phyloP scores from a whole-genome alignment of 2,797 vertebrate species.

The Sciaenops ocellatus region DNA sequence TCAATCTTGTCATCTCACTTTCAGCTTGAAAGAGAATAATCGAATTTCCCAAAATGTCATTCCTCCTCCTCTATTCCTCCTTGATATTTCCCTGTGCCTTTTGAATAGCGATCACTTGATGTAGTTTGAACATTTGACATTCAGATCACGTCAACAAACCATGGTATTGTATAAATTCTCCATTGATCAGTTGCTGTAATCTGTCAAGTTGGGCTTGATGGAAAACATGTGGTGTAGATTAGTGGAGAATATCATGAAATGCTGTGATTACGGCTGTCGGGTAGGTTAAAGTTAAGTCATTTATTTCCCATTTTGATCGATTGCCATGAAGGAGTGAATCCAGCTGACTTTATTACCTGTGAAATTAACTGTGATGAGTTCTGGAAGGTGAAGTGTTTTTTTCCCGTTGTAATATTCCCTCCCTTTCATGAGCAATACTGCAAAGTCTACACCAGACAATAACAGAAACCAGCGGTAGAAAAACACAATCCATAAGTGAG shows the following conservation, averaged over 20 bases:
- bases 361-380: conserved; percentile 78
- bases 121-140: conserved; percentile 10
- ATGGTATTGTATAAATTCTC: not conserved
- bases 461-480: conserved; percentile 7
- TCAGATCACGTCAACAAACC: not conserved
- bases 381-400: conserved; percentile 59
- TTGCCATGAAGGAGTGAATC: conserved; percentile 60
- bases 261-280: conserved; percentile 50
- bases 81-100: not conserved
- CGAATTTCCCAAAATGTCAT: too few relatives aligned
- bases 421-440: conserved; percentile 66
- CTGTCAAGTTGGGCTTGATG: conserved; percentile 42
- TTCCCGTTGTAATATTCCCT: conserved; percentile 51
- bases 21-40: too few relatives aligned
- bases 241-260: conserved; percentile 43
- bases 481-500: conserved; percentile 17
- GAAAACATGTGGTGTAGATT: conserved; percentile 48
- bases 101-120: not conserved
- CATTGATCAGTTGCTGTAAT: conserved; percentile 41
- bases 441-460: conserved; percentile 45
- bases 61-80: too few relatives aligned
- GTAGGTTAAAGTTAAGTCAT: conserved; percentile 50
- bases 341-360: conserved; percentile 75
- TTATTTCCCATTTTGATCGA: conserved; percentile 75
- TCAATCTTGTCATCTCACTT: not conserved